Conservation (phyloP, 2,888 invertebrate species). For the Eurois occulta region DNA sequence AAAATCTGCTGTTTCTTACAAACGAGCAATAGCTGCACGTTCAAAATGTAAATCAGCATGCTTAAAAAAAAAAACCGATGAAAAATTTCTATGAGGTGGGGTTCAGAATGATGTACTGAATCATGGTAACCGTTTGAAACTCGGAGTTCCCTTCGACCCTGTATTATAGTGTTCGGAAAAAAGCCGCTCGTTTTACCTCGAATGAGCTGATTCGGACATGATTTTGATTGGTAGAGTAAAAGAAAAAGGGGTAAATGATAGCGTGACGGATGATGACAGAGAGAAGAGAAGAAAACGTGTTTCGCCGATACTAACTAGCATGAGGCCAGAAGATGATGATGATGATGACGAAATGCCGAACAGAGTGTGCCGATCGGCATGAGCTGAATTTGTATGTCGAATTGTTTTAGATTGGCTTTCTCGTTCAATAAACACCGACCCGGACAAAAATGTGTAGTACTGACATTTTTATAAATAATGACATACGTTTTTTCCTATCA, state of each 20-base stretch:
- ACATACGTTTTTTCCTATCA: slow-evolving; percentile 22
- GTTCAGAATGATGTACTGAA: no score
- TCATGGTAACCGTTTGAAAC: no score
- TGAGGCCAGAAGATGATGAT: background rate
- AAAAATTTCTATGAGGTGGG: no score
- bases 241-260: background rate
- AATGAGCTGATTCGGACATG: no score
- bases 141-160: no score
- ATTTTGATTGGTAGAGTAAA: no score
- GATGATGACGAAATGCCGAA: background rate
- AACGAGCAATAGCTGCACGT: no score
- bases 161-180: no score
- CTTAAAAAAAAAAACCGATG: no score
- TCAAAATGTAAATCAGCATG: no score
- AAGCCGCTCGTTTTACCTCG: no score
- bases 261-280: background rate
- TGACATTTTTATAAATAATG: background rate
- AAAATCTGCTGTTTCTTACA: no score
- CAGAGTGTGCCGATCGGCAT: background rate
- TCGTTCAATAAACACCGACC: background rate
- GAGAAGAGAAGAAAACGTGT: background rate
- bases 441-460: background rate
- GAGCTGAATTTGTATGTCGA: background rate
- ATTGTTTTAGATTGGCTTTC: background rate
- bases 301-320: background rate